These are phyloP conservation scores for Fregata magnificens DNA, from an alignment of 2,113 vertebrate genomes.

Conservation along the genomic window DNA sequence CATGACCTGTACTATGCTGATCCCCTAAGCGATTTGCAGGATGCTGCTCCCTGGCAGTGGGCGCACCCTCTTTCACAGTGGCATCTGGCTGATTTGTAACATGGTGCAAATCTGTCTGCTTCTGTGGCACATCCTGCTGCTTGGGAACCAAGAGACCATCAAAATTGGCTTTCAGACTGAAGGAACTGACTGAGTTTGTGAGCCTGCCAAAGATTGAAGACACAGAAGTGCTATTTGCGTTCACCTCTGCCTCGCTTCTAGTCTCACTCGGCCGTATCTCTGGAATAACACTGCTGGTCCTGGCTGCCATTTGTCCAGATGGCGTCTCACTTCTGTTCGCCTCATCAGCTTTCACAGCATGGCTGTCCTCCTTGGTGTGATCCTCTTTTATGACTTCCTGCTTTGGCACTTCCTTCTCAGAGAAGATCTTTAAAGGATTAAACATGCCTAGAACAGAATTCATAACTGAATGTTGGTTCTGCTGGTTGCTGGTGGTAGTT, in stretches of 20 bases:
- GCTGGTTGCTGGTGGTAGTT: not conserved
- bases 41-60: not conserved
- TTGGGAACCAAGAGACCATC: constrained; percentile 42
- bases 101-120: not conserved
- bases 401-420: constrained; percentile 67
- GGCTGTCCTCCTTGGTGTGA: not conserved
- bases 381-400: constrained; percentile 29
- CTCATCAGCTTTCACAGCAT: not conserved
- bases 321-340: not conserved
- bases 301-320: not conserved
- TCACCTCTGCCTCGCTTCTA: not conserved
- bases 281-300: not conserved
- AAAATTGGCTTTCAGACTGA: constrained; percentile 42
- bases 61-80: not conserved
- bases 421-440: constrained; percentile 79
- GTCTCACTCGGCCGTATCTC: not conserved
- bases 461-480: constrained; percentile 65
- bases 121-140: constrained; percentile 11
- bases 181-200: constrained; percentile 49
- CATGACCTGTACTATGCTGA: not conserved
- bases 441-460: constrained; percentile 80
- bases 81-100: not conserved
- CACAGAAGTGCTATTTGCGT: not conserved
- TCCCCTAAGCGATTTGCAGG: not conserved
- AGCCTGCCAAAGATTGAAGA: constrained; percentile 45